A percentile compares a stretch with the other conserved stretches of the same genome.
These are phyloP conservation scores for Diacarnus erythraeanus DNA, from an alignment of 37 sponge, comb jelly and placozoan genomes.

Conservation along the genomic window DNA sequence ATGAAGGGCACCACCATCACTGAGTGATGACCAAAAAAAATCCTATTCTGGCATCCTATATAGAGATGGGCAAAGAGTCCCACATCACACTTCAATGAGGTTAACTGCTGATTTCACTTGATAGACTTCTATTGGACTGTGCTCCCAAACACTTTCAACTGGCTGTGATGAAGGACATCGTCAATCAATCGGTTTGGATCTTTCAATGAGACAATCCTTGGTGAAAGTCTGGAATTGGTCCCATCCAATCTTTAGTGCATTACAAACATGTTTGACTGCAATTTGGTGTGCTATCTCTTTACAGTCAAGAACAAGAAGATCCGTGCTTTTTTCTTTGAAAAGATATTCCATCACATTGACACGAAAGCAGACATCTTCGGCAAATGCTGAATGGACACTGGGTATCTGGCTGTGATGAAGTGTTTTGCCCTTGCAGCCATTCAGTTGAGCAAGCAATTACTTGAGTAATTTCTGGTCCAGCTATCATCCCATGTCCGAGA, in stretches of 20 bases:
- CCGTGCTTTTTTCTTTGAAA: slow-evolving; percentile 30
- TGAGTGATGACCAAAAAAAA: slow-evolving; percentile 32
- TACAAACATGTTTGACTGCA: slow-evolving; percentile 25
- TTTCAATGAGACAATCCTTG: slow-evolving; percentile 27
- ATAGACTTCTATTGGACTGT: background rate
- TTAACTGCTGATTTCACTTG: no score
- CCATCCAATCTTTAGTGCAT: slow-evolving; percentile 17
- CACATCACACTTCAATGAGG: slow-evolving; percentile 19
- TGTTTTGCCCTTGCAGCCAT: no score
- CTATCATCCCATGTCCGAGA: no score
- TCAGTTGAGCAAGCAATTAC: no score
- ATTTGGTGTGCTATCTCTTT: slow-evolving; percentile 38
- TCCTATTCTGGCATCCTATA: slow-evolving; percentile 38
- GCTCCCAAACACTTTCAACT: background rate
- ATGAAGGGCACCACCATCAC: slow-evolving; percentile 18
- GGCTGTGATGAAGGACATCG: slow-evolving; percentile 19
- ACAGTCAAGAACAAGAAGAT: slow-evolving; percentile 42
- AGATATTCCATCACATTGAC: slow-evolving; percentile 32
- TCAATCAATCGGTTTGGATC: no score
- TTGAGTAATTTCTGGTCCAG: no score
- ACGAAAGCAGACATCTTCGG: slow-evolving; percentile 23
- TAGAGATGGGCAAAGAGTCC: slow-evolving; percentile 34
- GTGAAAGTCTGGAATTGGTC: slow-evolving; percentile 35
- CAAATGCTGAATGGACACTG: slow-evolving; percentile 27
- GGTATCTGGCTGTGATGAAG: slow-evolving; percentile 39